A percentile compares a stretch with the other conserved stretches of the same genome.
phyloP scores from a whole-genome alignment of 2,797 vertebrate species.

The Premnoplex brunnescens region DNA sequence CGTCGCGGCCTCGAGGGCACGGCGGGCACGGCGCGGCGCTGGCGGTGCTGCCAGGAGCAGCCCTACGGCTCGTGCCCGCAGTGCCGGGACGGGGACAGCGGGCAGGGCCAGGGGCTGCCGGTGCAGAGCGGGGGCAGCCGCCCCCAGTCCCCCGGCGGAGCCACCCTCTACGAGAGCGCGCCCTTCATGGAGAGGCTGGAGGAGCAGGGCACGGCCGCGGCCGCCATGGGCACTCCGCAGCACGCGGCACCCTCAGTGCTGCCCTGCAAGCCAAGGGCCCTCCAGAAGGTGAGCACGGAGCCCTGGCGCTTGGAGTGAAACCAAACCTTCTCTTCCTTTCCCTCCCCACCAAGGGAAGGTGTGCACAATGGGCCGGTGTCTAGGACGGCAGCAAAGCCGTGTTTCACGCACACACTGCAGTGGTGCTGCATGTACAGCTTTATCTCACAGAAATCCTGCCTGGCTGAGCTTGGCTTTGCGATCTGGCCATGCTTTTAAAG shows the following conservation, averaged over 20 bases:
- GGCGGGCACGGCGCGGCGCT: slow-evolving; percentile 28
- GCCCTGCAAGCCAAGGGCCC: slow-evolving; percentile 84
- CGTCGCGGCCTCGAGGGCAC: slow-evolving; percentile 71
- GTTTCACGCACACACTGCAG: fast-evolving
- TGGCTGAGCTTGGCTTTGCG: background rate
- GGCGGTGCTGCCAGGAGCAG: slow-evolving; percentile 84
- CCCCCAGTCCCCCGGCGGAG: slow-evolving; percentile 76
- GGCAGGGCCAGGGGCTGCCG: background rate
- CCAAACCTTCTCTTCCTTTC: background rate
- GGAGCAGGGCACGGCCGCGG: slow-evolving; percentile 49
- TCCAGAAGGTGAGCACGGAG: slow-evolving; percentile 84
- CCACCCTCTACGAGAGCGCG: slow-evolving; percentile 67
- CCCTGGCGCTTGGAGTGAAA: fast-evolving
- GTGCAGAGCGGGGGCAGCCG: slow-evolving; percentile 34
- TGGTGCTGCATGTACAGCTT: background rate
- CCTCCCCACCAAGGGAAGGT: background rate
- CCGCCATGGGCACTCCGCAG: slow-evolving; percentile 70
- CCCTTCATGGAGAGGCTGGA: slow-evolving; percentile 60
- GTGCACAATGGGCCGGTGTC: background rate
- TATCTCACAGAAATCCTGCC: background rate
- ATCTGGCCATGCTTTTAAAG: background rate
- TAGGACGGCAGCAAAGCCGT: fast-evolving
- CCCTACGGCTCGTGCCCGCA: slow-evolving; percentile 84
- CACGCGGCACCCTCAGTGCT: slow-evolving; percentile 79
- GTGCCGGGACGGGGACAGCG: slow-evolving; percentile 72